phyloP scores from a whole-genome alignment of 2,113 vertebrate species.

The Suricata suricatta region DNA sequence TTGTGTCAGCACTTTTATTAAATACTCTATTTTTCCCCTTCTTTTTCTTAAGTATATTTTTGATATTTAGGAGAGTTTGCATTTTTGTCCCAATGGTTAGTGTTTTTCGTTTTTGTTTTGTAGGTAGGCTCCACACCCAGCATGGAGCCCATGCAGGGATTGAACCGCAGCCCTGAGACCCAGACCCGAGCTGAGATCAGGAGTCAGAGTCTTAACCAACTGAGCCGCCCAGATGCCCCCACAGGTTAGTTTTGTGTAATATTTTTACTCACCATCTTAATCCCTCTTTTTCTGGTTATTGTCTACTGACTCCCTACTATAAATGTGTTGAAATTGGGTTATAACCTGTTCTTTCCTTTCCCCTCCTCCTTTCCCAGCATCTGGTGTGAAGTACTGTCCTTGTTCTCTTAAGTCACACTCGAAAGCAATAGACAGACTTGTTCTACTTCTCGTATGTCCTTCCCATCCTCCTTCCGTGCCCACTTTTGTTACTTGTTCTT shows the following conservation, averaged over 20 bases:
- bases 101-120: too few relatives aligned
- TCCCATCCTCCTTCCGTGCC: rapidly evolving
- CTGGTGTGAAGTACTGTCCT: background rate
- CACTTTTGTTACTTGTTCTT: background rate
- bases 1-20: background rate
- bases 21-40: background rate
- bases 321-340: background rate
- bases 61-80: background rate
- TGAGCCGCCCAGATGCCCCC: too few relatives aligned
- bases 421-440: background rate
- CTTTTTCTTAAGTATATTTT: background rate
- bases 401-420: background rate
- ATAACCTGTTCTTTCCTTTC: background rate
- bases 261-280: background rate
- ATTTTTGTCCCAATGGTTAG: constrained; percentile 24
- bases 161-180: too few relatives aligned
- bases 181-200: too few relatives aligned
- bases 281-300: background rate
- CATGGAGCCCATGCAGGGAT: too few relatives aligned
- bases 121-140: too few relatives aligned
- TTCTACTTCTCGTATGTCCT: background rate
- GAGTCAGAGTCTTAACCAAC: too few relatives aligned
- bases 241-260: background rate
- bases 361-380: background rate
- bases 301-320: background rate